Evolutionary conservation across 2,113 vertebrate genomes (phyloP), one percentile per base, ranked within the genome.

Genomic region (Semicossyphus pulcher): DNA sequence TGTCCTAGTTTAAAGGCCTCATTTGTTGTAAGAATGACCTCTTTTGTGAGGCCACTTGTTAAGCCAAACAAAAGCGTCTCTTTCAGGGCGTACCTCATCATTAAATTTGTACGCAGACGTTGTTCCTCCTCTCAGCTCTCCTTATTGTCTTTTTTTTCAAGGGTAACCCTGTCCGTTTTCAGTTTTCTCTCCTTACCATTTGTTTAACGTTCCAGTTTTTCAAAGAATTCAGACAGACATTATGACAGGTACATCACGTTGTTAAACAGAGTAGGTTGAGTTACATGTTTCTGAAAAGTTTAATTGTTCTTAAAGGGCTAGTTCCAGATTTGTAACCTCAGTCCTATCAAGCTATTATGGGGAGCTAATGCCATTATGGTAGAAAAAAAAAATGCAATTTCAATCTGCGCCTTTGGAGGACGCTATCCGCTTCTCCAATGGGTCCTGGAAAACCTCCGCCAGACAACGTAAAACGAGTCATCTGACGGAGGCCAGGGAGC

Each of bases 1-100:
- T 58, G 58, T 37, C 49, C 56, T 44, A 32, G 23, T 92, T 74
- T 67, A 56, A 80, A 54, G 3, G 31, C 70, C 73, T 75, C 26
- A 10, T 64, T 77, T 49, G 32, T 72, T 21, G 21, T 59, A 29
- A 66, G 28, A 71, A 61, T 56, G 44, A 62, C 34, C n/a, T 25
- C 21, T 57, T 47, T 90, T 88, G 77, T 80, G 41, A 28, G 47
- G 14, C 6, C 16, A 16, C 41, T 72, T 69, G 29, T 76, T 31
- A 44, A 37, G 48, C 31, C 34, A 60, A 68, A 73, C 57, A 34
- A 32, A 32, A 70, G 64, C 21, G 0, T 39, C 52, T 44, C 41
- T 66, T 58, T 62, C 20, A 45, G 47, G 57, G 16, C 5, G 11
- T 20, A 74, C 11, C 20, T 54, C 54, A n/a, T 66, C 39, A 44